Base-by-base conservation (phyloP, 2,888 invertebrate species). In the Schizotus pectinicornis region DNA sequence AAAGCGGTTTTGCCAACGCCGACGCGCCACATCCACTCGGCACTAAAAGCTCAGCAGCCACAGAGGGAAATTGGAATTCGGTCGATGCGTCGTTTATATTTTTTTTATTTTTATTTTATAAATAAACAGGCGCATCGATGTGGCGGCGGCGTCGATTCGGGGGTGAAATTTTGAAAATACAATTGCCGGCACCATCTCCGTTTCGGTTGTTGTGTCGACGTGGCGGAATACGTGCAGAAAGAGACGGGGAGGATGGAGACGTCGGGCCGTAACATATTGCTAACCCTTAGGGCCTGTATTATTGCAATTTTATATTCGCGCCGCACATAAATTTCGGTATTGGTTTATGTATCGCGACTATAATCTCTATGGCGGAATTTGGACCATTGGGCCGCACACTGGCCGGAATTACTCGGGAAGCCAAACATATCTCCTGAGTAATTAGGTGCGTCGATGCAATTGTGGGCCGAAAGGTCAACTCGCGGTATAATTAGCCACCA, bases 301-400 rank as follows among this genome's bases (percentile, higher is more conserved):
- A 57, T 62, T 61, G 58, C 66, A 59, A 68, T 68, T 67, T 67
- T 66, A 67, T 68, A 61, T 64, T 67, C 66, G 51, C 54, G 50
- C 48, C 61, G 61, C 59, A 65, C 66, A 62, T 69, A 69, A 69
- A 69, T 67, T 65, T 59, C 54, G 57, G 48, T 59, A 59, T 59
- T 59, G 61, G 52, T 37, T 43, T 52, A 43, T 52, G 36, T 52
- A 52, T 43, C 52, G 48, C 31, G 22, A 13, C 42, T 31, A 43
- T 43, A 52, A 52, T 52, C 52, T 43, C n/a, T n/a, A n/a, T n/a
- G 42, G 42, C 22, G 12, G 22, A 52, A 43, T 52, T 52, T 52
- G 42, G 31, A 51, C 35, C 49, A 38, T 39, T 5, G 22, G 22
- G 22, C 22, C n/a, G n/a, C n/a, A n/a, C 2, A 22, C 5, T 22